Conservation (phyloP, 2,797 vertebrate species). For the Myripristis jacobus region DNA sequence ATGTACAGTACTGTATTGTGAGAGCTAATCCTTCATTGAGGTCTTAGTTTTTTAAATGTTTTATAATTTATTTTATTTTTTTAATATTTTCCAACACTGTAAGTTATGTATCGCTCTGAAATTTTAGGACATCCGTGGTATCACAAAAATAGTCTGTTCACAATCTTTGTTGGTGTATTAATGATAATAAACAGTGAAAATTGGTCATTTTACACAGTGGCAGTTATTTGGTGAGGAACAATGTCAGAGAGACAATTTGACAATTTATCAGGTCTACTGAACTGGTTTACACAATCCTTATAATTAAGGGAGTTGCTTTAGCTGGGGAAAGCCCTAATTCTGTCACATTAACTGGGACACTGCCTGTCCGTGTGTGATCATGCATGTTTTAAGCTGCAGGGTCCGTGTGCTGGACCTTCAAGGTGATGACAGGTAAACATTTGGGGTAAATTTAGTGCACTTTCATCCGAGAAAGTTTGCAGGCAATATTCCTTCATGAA, state of each 20-base stretch:
- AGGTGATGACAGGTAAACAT: slow-evolving; percentile 40
- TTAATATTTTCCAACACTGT: slow-evolving; percentile 6
- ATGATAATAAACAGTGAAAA: slow-evolving; percentile 13
- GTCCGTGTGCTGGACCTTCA: slow-evolving; percentile 25
- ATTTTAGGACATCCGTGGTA: slow-evolving; percentile 33
- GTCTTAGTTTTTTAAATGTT: slow-evolving; percentile 6
- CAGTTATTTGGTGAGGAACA: slow-evolving; percentile 10
- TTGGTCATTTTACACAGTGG: slow-evolving; percentile 16
- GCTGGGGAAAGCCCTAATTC: slow-evolving; percentile 2
- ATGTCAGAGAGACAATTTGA: background rate
- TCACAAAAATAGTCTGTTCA: slow-evolving; percentile 21
- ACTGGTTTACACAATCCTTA: background rate
- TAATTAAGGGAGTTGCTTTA: slow-evolving; percentile 10
- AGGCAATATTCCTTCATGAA: background rate
- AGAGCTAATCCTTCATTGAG: slow-evolving; percentile 2
- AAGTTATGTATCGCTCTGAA: slow-evolving; percentile 13
- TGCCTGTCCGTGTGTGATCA: slow-evolving; percentile 55
- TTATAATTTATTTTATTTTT: slow-evolving; percentile 1
- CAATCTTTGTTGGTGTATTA: slow-evolving; percentile 11
- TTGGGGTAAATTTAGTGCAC: slow-evolving; percentile 34
- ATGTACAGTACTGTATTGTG: slow-evolving; percentile 22
- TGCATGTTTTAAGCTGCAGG: slow-evolving; percentile 66
- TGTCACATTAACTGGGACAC: slow-evolving; percentile 35
- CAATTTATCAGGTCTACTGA: slow-evolving; percentile 1
- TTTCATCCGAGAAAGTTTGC: slow-evolving; percentile 2